These are phyloP conservation scores for Calliphora vomitoria DNA, from an alignment of 2,888 invertebrate species.

Conservation along the genomic window DNA sequence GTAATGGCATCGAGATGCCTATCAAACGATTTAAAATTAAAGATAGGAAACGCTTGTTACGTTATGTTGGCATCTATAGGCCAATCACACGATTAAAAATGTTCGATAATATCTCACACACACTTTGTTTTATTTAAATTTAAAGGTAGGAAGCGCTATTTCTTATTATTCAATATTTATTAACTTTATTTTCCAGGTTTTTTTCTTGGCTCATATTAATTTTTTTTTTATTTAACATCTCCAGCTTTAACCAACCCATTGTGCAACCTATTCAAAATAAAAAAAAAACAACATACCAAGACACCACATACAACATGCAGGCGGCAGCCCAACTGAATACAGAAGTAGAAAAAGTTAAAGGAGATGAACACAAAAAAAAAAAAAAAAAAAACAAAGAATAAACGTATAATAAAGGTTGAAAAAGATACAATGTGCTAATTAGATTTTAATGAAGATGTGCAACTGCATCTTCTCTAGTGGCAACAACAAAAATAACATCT, in stretches of 20 bases:
- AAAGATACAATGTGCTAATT: slow-evolving; percentile 81
- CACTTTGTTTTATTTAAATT: no score
- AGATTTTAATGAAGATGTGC: slow-evolving; percentile 83
- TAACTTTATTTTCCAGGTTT: no score
- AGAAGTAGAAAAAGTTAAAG: slow-evolving; percentile 21
- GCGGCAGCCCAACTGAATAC: slow-evolving; percentile 4
- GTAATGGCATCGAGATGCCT: no score
- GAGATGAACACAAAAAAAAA: slow-evolving; percentile 14
- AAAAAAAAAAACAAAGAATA: not conserved
- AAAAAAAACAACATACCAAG: not conserved
- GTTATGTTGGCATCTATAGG: no score
- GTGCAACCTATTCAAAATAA: not conserved
- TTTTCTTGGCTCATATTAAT: no score
- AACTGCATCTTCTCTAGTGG: slow-evolving; percentile 64
- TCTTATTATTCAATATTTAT: no score
- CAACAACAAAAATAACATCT: slow-evolving; percentile 29
- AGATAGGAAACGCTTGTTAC: no score
- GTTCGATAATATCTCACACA: no score
- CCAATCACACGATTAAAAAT: no score
- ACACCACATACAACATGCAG: slow-evolving; percentile 9
- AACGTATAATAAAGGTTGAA: slow-evolving; percentile 17
- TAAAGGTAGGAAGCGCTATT: no score
- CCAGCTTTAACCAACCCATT: not conserved
- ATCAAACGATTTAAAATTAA: no score
- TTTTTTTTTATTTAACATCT: no score